Conservation (phyloP, 2,113 vertebrate species). For the Oxyura jamaicensis region DNA sequence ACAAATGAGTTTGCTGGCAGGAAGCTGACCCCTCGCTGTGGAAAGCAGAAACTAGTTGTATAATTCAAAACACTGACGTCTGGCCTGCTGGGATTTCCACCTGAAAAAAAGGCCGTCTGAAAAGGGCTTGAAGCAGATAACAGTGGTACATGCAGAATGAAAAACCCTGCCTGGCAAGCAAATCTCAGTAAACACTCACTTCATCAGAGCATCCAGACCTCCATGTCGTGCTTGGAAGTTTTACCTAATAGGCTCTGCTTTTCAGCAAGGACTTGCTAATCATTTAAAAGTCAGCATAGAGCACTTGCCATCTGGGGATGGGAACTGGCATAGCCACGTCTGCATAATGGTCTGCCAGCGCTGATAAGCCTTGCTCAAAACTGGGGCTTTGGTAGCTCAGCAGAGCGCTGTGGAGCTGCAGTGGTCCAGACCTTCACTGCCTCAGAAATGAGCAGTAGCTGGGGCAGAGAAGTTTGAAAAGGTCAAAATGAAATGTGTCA, state of each 20-base stretch:
- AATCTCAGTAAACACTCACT: background rate
- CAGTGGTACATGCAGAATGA: fast-evolving
- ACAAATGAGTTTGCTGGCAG: conserved; percentile 61
- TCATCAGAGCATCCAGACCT: background rate
- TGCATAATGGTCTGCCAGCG: fast-evolving
- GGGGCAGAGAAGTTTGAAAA: background rate
- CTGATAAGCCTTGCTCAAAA: background rate
- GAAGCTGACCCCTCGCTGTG: conserved; percentile 28
- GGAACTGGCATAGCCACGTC: background rate
- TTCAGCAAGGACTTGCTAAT: background rate
- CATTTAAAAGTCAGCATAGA: background rate
- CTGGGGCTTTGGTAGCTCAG: background rate
- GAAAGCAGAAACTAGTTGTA: conserved; percentile 23
- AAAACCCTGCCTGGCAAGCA: background rate
- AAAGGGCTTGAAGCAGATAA: background rate
- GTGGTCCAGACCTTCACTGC: background rate
- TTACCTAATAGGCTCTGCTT: background rate
- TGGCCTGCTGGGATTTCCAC: conserved; percentile 10
- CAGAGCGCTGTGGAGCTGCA: fast-evolving
- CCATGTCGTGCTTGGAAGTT: fast-evolving
- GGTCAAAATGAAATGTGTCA: background rate
- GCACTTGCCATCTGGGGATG: background rate
- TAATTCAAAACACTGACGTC: background rate
- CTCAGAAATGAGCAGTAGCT: background rate
- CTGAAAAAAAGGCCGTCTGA: background rate